Evolutionary conservation across 2,113 vertebrate species (phyloP).

Genomic region (Gracilinanus agilis): DNA sequence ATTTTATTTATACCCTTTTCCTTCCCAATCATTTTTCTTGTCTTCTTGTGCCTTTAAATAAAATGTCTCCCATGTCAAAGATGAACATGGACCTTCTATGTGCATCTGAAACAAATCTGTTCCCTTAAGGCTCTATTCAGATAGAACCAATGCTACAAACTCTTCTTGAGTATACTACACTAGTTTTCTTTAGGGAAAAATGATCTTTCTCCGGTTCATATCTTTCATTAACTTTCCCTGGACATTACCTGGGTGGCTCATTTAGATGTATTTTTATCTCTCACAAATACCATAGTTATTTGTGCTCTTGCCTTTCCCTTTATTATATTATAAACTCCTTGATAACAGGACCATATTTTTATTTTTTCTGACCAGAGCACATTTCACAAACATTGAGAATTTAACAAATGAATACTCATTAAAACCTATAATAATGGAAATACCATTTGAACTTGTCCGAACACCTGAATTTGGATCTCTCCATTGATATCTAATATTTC

Average conservation of each 20-base stretch:
- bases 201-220: neutral
- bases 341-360: neutral
- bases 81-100: neutral
- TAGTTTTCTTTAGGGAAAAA: neutral
- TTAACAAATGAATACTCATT: neutral
- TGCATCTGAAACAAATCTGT: neutral
- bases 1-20: neutral
- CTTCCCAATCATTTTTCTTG: neutral
- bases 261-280: neutral
- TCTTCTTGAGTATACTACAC: neutral
- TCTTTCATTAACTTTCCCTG: neutral
- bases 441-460: neutral
- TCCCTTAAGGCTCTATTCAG: neutral
- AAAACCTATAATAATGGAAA: neutral
- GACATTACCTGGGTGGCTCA: neutral
- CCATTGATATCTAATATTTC: neutral
- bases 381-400: neutral
- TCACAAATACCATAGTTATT: neutral
- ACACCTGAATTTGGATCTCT: neutral
- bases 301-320: neutral
- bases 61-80: neutral
- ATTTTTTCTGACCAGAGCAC: neutral
- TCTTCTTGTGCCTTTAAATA: neutral
- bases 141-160: neutral
- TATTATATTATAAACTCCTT: neutral